These are phyloP conservation scores for Stichodactyla helianthus DNA, from an alignment of 64 coral and sea anemone genomes.

Conservation along the genomic window DNA sequence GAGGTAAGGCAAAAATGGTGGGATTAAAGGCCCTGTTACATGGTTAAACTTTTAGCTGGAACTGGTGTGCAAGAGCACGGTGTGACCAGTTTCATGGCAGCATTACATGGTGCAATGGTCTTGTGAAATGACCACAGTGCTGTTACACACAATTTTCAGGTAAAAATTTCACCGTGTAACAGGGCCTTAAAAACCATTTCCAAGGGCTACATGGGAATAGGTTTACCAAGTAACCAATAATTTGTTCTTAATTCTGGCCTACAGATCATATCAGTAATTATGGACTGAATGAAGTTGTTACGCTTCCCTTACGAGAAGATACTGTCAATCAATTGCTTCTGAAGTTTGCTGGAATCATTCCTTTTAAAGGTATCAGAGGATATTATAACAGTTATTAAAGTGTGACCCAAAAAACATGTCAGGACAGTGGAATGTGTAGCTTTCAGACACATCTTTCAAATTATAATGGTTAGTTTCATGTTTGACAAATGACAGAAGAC, in stretches of 20 bases:
- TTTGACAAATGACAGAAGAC: too few species aligned
- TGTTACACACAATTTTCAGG: too few species aligned
- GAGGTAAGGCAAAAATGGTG: not conserved
- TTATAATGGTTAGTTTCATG: too few species aligned
- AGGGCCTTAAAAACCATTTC: too few species aligned
- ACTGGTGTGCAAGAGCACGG: too few species aligned
- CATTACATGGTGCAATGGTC: too few species aligned
- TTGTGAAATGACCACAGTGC: too few species aligned
- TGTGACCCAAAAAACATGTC: not conserved
- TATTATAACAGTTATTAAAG: not conserved
- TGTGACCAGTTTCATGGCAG: too few species aligned
- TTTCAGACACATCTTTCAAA: too few species aligned
- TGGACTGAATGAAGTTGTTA: slow-evolving; percentile 48
- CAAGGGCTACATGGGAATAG: not conserved
- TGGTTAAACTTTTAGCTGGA: too few species aligned
- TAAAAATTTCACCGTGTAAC: too few species aligned
- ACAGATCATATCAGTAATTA: not conserved
- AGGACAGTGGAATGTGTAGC: too few species aligned
- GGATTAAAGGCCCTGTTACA: not conserved
- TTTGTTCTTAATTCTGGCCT: not conserved
- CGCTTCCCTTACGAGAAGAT: slow-evolving; percentile 32
- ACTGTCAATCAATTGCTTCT: slow-evolving; percentile 44
- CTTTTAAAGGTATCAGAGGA: slow-evolving; percentile 31
- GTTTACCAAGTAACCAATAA: not conserved
- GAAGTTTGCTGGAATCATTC: slow-evolving; percentile 51